Percentiles rank a stretch among this genome's conserved stretches.
Conservation (phyloP, 2,888 invertebrate species). For the Pristionchus mayeri region DNA sequence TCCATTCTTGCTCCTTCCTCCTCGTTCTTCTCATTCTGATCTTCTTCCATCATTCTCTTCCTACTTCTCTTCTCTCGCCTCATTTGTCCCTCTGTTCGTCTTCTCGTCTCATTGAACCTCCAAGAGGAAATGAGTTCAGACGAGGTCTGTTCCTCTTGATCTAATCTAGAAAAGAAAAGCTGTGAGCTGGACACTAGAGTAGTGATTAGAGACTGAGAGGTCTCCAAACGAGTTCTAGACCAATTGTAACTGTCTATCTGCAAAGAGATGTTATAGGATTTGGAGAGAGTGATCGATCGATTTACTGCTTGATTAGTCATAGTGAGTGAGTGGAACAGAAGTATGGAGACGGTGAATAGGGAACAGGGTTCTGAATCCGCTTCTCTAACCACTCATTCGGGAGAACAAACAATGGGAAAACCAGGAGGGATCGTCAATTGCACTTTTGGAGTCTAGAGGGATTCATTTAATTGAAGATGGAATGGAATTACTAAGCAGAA, state of each 20-base stretch:
- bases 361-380: constrained; percentile 6
- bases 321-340: constrained; percentile 23
- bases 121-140: neutral
- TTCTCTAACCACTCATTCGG: neutral
- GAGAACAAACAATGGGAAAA: constrained; percentile 17
- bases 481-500: neutral
- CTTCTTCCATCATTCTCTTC: neutral
- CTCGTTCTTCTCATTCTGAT: constrained; percentile 2
- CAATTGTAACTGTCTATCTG: constrained; percentile 20
- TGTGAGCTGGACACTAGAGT: no score
- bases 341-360: neutral
- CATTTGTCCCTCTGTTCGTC: constrained; percentile 7
- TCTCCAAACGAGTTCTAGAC: neutral
- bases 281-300: constrained; percentile 16
- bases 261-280: constrained; percentile 5
- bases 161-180: neutral
- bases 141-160: neutral
- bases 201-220: constrained; percentile 7
- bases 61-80: neutral
- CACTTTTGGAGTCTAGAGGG: neutral
- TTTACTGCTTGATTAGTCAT: constrained; percentile 23
- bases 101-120: neutral
- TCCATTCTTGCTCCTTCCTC: constrained; percentile 13
- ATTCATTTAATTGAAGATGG: constrained; percentile 12
- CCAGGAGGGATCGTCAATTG: neutral